phyloP scores from a whole-genome alignment of 1,140 invertebrate genomes.

The Drosophila seguyi region DNA sequence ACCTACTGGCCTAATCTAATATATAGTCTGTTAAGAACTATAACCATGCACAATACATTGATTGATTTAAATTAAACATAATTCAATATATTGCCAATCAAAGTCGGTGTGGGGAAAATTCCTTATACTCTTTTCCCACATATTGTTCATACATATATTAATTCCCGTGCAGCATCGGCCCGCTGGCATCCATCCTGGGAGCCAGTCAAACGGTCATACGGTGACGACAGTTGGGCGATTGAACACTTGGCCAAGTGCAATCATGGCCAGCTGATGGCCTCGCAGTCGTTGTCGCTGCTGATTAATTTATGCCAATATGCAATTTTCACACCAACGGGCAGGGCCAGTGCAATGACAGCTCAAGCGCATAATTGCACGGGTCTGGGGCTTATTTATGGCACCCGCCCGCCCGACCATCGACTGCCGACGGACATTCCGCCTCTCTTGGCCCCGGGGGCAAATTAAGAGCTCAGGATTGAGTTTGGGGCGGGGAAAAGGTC shows the following conservation, averaged over 20 bases:
- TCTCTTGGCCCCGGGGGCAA: constrained; percentile 25
- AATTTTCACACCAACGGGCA: constrained; percentile 80
- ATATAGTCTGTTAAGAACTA: constrained; percentile 5
- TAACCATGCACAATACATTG: constrained; percentile 16
- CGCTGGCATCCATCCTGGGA: constrained; percentile 7
- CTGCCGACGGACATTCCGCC: constrained; percentile 26
- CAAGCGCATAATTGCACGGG: constrained; percentile 77
- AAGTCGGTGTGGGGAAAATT: constrained; percentile 1
- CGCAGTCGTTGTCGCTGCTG: constrained; percentile 56
- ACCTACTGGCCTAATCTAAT: too few relatives aligned
- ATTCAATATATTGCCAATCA: constrained; percentile 37
- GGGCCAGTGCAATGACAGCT: constrained; percentile 70
- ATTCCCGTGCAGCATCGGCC: constrained; percentile 12
- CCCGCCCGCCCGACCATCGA: constrained; percentile 6
- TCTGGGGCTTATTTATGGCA: constrained; percentile 67
- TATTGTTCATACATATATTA: constrained; percentile 28
- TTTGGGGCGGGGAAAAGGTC: constrained; percentile 17
- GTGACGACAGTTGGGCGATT: constrained; percentile 45
- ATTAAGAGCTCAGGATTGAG: constrained; percentile 27
- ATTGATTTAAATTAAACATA: constrained; percentile 38
- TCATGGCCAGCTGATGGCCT: constrained; percentile 66
- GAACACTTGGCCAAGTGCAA: constrained; percentile 44
- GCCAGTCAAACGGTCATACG: constrained; percentile 5
- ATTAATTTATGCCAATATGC: constrained; percentile 83
- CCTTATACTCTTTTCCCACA: constrained; percentile 17